Conservation (phyloP, 2,797 vertebrate species). For the Hydrolagus colliei region DNA sequence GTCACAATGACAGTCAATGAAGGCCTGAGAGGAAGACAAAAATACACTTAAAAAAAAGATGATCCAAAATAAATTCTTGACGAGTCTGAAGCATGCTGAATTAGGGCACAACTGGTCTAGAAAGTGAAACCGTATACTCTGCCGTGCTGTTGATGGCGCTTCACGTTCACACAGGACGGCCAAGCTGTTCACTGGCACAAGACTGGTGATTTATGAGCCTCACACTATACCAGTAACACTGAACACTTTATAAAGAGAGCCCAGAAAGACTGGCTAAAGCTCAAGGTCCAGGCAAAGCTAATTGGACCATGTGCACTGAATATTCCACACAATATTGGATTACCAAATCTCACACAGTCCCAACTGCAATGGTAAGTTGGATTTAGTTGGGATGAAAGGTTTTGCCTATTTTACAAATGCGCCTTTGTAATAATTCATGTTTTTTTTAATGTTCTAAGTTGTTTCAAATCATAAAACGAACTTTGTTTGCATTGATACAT, state of each 20-base stretch:
- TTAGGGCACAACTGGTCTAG: not conserved
- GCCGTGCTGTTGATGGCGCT: not conserved
- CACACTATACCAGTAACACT: not conserved
- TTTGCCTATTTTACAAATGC: not conserved
- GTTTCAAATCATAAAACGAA: not conserved
- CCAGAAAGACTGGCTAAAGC: not conserved
- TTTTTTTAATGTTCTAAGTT: not conserved
- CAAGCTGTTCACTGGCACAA: not conserved
- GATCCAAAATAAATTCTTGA: not conserved
- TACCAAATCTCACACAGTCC: not conserved
- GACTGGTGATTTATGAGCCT: not conserved
- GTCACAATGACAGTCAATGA: not conserved
- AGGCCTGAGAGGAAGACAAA: not conserved
- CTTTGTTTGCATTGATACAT: not conserved
- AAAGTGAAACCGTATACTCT: conserved; percentile 5
- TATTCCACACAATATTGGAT: not conserved
- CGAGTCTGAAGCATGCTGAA: not conserved
- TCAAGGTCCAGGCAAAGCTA: not conserved
- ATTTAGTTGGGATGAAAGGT: not conserved
- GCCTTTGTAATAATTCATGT: not conserved
- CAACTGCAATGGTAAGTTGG: not conserved
- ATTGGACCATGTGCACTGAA: not conserved
- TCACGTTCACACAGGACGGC: not conserved
- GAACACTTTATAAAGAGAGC: not conserved
- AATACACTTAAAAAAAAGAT: not conserved